phyloP scores from a whole-genome alignment of 2,888 invertebrate genomes.

The Sinohyriopsis cumingii region DNA sequence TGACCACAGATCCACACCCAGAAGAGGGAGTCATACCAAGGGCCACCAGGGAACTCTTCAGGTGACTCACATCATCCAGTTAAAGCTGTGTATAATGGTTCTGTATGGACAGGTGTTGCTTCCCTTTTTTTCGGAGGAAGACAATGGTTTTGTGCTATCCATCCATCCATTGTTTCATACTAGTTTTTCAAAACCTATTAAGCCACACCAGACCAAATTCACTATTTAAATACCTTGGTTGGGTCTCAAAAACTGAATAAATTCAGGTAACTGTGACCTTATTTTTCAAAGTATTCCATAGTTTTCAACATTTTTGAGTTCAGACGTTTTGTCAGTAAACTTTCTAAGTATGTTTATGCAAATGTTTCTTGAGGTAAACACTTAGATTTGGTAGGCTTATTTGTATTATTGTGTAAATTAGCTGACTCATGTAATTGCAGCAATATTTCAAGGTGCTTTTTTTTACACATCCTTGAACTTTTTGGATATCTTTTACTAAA shows the following conservation, averaged over 20 bases:
- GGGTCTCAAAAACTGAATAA: no score
- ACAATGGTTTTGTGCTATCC: background rate
- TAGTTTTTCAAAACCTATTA: background rate
- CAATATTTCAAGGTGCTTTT: background rate
- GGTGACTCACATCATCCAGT: constrained; percentile 35
- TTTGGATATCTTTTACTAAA: background rate
- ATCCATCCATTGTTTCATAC: background rate
- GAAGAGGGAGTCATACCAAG: constrained; percentile 66
- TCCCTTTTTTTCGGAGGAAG: background rate
- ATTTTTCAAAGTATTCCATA: no score
- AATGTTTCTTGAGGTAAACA: no score
- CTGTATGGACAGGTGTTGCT: background rate
- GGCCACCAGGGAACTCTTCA: constrained; percentile 63
- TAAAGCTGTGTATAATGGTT: background rate
- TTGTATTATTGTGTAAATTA: no score
- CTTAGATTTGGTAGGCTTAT: no score
- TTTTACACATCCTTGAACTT: background rate
- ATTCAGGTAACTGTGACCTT: no score
- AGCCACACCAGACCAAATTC: no score
- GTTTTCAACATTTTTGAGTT: no score
- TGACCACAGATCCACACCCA: constrained; percentile 55
- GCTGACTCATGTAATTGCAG: no score
- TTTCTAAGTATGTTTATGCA: no score
- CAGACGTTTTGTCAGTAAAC: no score
- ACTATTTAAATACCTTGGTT: no score